Evolutionary conservation across 2,888 invertebrate species (phyloP), one percentile per base, ranked within the genome.

Genomic region (Dasysyrphus tricinctus): DNA sequence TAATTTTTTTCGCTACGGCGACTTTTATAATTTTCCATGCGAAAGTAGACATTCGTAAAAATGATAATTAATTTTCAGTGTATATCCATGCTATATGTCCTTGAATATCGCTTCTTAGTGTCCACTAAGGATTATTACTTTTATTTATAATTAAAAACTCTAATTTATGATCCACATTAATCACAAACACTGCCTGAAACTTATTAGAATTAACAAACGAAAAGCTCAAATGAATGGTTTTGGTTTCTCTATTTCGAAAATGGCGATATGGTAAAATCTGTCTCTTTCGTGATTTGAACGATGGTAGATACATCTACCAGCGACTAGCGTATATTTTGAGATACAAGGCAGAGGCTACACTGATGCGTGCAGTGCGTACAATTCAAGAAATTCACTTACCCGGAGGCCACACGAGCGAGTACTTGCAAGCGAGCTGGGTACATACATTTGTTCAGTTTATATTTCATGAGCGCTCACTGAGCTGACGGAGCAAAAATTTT

Each of bases 191-290:
- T 69, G 47, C 3, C 16, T 9, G 34, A 69, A 51, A 69, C 14
- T 51, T 5, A 69, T 51, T 37, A 70, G 69, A 80, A 69, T 63
- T 74, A 85, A 69, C 77, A 77, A 69, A 63, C 49, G 56, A 63
- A 80, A 80, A 85, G 85, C 80, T 85, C 73, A 2, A 63, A 37
- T 19, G 32, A 76, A 73, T 74, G 72, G 54, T 65, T 84, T 78
- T 67, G 16, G 29, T 47, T 80, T 54, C 70, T 54, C 69, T 49
- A 74, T 56, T 80, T 80, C 80, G 77, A 80, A 80, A 80, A 85
- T 76, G 82, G 73, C 34, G 57, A 37, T 24, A 24, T 51, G 9
- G 8, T 14, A 24, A 24, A 59, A 24, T 42, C 42, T 63, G 77
- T 85, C 80, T 70, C 80, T 84, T 76, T 84, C 65, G 8, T 61